Base-by-base conservation (phyloP, 2,888 invertebrate genomes). In the Arrhopalites spinosus region DNA sequence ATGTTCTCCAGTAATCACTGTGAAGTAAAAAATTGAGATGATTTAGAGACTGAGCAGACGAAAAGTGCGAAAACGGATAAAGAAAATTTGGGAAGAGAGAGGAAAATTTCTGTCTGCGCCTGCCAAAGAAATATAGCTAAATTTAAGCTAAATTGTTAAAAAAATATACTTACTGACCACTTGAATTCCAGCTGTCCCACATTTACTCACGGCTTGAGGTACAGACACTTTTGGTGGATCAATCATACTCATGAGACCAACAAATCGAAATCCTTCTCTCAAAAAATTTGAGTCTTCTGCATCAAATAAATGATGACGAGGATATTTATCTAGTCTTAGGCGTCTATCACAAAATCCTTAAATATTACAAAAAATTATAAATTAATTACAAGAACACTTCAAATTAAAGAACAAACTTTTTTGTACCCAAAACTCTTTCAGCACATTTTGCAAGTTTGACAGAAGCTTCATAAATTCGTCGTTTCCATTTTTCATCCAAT, bases 361-460 rank as follows among this genome's bases (percentile, higher is more conserved):
- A 56, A 67, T 67, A 29, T 20, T 53, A 17, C 8, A n/a, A 53
- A n/a, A 17, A 53, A 13, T 53, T 53, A 17, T 53, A 17, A 17
- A 17, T n/a, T n/a, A n/a, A 13, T 13, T 53, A 17, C 53, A 45
- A 11, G 45, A 15, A 11, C 45, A 45, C 7, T 15, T 45, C 45
- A 45, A 45, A 11, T 11, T 20, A 43, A 7, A 8, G 3, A 45
- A n/a, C 8, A 56, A 30, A 59, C 23, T n/a, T n/a, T 30, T 36
- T 20, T 17, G 11, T 77, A 83, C 84, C 89, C 69, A 94, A 88
- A 0, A 95, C 94, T 77, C 95, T 89, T 85, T 95, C 95, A 43
- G 95, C 95, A 86, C 93, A 90, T 81, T 92, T 92, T 71, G 94
- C 95, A 20, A 96, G 86, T 85, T 92, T 92, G 76, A 91, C 88